Percentiles rank a stretch among this genome's conserved stretches.
These are phyloP conservation scores for Drosophila tristis DNA, from an alignment of 1,140 invertebrate species.

Conservation along the genomic window DNA sequence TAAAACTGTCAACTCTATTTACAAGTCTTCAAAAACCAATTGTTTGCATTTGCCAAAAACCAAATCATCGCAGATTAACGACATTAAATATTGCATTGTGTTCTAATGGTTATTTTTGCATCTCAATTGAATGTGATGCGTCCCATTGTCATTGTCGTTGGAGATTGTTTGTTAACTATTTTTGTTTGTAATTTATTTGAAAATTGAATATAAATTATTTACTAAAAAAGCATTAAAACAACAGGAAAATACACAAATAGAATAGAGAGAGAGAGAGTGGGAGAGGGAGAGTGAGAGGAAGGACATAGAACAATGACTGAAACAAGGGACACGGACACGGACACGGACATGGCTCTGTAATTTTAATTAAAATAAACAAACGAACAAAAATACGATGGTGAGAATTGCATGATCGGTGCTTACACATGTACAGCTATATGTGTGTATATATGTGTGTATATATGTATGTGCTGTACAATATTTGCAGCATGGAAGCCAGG, in stretches of 20 bases:
- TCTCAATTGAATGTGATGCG: not conserved
- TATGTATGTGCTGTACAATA: not conserved
- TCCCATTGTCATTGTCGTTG: conserved; percentile 19
- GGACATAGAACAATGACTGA: conserved; percentile 15
- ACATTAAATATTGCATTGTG: conserved; percentile 18
- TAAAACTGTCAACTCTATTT: conserved; percentile 24
- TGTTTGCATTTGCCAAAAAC: conserved; percentile 10
- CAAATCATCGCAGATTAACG: conserved; percentile 22
- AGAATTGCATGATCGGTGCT: conserved; percentile 29
- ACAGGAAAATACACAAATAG: conserved; percentile 7
- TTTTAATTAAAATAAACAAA: conserved; percentile 80
- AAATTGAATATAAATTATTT: conserved; percentile 80
- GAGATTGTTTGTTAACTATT: conserved; percentile 53
- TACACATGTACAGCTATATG: conserved; percentile 8
- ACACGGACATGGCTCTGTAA: conserved; percentile 37
- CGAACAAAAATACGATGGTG: conserved; percentile 28
- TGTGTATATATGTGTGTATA: conserved; percentile 7
- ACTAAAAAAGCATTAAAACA: conserved; percentile 55
- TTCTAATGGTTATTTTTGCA: conserved; percentile 20
- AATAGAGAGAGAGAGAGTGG: conserved; percentile 3
- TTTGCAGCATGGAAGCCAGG: not conserved
- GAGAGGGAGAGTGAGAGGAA: not conserved
- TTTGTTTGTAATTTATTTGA: conserved; percentile 75
- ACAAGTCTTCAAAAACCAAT: not conserved
- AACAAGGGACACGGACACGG: conserved; percentile 29